These are phyloP conservation scores for Platalea minor DNA, from an alignment of 2,797 vertebrate genomes.

Conservation along the genomic window DNA sequence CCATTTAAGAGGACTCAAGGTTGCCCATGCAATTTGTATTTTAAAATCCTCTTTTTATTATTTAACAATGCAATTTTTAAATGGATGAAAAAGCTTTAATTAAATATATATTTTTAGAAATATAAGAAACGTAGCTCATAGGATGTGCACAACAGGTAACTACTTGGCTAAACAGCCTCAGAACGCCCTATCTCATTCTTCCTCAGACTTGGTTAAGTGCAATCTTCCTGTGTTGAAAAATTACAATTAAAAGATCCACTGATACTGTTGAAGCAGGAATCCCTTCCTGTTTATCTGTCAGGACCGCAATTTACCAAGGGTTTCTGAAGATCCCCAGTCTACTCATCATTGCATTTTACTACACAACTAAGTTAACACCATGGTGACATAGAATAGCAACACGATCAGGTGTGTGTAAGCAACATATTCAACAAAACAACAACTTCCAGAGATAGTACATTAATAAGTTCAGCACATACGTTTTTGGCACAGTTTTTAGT, in stretches of 20 bases:
- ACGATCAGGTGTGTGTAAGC: not conserved
- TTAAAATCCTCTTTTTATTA: not conserved
- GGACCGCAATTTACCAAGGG: not conserved
- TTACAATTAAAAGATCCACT: not conserved
- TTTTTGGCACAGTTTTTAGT: not conserved
- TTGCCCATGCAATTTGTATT: not conserved
- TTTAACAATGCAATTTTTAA: not conserved
- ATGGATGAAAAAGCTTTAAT: not conserved
- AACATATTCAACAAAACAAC: not conserved
- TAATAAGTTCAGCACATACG: not conserved
- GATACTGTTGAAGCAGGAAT: not conserved
- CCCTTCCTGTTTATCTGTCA: not conserved
- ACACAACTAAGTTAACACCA: not conserved
- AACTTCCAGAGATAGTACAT: not conserved
- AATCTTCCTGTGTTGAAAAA: not conserved
- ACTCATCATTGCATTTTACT: not conserved
- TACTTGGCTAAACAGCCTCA: not conserved
- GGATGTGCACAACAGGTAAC: not conserved
- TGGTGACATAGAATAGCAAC: not conserved
- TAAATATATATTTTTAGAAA: not conserved
- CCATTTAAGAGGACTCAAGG: not conserved
- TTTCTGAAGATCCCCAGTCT: not conserved
- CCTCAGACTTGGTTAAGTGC: not conserved
- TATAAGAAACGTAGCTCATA: not conserved
- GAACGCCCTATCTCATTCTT: not conserved